Evolutionary conservation across 2,888 invertebrate species (phyloP), one percentile per base, ranked within the genome.

Genomic region (Idaea straminata): DNA sequence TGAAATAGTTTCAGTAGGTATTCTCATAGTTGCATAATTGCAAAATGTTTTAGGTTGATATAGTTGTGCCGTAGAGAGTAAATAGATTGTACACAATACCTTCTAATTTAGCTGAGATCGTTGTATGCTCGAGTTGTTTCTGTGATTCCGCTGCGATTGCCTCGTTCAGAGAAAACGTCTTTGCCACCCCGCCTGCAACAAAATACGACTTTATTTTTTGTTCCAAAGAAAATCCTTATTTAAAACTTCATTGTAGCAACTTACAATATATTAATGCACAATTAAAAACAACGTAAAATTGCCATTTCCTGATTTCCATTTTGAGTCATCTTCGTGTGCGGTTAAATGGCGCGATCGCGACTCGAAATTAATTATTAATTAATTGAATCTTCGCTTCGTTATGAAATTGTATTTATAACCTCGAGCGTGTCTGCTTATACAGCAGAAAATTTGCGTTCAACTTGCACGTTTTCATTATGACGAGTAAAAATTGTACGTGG

Each of bases 81-180:
- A 47, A 47, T 62, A 67, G 64, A 66, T 66, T 67, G 67, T 66
- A 70, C 59, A 63, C 69, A 69, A 66, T 76, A 84, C 85, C 80
- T 78, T 74, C 65, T 67, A 76, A 68, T 76, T 77, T 80, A 57
- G 78, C 69, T 47, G 77, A 69, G 61, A 69, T 61, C 63, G 71
- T 68, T 62, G 70, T 69, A 63, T 70, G 67, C 63, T 72, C 68
- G 57, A 71, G 65, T 71, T 74, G 74, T 72, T 77, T 76, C 65
- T 77, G 74, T n/a, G 81, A 74, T 74, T 90, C 91, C 57, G 85
- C 83, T 47, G 80, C 85, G 67, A 91, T 85, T 35, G 86, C 76
- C 69, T 89, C 84, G 78, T 92, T 91, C 68, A 91, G 76, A 57
- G 91, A 91, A 74, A 91, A 78, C 57, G 91, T 72, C 73, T 90